These are phyloP conservation scores for Lasioglossum calceatum DNA, from an alignment of 2,888 invertebrate species.

Conservation along the genomic window DNA sequence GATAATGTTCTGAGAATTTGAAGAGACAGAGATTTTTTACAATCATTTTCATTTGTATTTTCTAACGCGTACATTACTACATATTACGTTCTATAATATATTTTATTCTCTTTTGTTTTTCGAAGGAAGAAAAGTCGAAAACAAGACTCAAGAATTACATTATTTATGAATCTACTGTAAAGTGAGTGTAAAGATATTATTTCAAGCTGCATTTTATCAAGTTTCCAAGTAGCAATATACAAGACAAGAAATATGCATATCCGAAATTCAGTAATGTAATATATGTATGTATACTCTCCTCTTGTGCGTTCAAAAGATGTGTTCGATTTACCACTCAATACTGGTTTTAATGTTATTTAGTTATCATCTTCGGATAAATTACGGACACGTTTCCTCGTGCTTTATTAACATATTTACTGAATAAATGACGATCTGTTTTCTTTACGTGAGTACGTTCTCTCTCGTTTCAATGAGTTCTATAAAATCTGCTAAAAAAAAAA, in stretches of 20 bases:
- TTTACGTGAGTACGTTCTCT: neutral
- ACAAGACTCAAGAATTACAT: slow-evolving; percentile 48
- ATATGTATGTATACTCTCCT: slow-evolving; percentile 37
- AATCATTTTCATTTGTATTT: slow-evolving; percentile 64
- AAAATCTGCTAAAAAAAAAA: slow-evolving; percentile 19
- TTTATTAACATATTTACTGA: slow-evolving; percentile 1
- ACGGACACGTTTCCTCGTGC: neutral
- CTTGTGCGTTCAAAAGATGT: slow-evolving; percentile 24
- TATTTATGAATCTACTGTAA: slow-evolving; percentile 59
- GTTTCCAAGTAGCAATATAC: slow-evolving; percentile 68
- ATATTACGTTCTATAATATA: slow-evolving; percentile 49
- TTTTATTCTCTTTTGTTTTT: slow-evolving; percentile 34
- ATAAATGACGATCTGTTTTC: slow-evolving; percentile 2
- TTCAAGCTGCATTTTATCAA: slow-evolving; percentile 53
- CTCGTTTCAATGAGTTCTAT: slow-evolving; percentile 6
- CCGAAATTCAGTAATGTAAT: slow-evolving; percentile 45
- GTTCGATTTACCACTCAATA: slow-evolving; percentile 19
- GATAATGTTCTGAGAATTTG: slow-evolving; percentile 60
- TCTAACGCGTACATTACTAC: slow-evolving; percentile 57
- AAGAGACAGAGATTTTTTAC: slow-evolving; percentile 64
- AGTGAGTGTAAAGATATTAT: slow-evolving; percentile 51
- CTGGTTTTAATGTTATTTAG: neutral
- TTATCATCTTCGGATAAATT: slow-evolving; percentile 10
- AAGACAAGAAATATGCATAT: slow-evolving; percentile 56
- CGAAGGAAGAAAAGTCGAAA: slow-evolving; percentile 27